Conservation (phyloP, 2,113 vertebrate species). For the Scolopax mira region DNA sequence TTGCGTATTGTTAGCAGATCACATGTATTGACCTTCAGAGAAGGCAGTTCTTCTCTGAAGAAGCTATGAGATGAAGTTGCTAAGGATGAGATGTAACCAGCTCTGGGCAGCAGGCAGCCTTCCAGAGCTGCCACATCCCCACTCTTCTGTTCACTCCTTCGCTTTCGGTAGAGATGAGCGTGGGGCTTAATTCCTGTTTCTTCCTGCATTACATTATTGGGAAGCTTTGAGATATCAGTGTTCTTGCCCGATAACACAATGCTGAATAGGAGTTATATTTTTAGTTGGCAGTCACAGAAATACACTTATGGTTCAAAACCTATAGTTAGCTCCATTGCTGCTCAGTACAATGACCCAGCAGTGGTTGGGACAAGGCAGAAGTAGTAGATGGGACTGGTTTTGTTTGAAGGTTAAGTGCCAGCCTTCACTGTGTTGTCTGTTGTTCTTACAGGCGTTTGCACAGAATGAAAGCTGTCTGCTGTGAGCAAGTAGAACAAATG, state of each 20-base stretch:
- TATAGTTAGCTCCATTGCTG: not conserved
- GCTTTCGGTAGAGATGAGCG: not conserved
- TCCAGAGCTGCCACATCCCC: not conserved
- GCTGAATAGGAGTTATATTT: not conserved
- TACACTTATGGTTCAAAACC: not conserved
- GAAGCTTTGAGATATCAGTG: not conserved
- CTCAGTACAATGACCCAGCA: not conserved
- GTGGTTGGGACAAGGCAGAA: not conserved
- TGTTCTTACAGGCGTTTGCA: constrained; percentile 74
- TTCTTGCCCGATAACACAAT: not conserved
- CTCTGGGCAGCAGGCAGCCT: not conserved
- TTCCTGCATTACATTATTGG: not conserved
- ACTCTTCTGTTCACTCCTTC: not conserved
- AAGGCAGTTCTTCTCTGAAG: not conserved
- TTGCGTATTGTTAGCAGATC: not conserved
- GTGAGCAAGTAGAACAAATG: constrained; percentile 71
- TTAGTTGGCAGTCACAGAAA: not conserved
- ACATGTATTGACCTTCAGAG: not conserved
- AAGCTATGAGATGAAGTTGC: not conserved
- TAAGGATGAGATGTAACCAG: not conserved
- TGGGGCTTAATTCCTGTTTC: not conserved
- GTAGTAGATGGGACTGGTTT: not conserved
- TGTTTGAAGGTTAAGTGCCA: constrained; percentile 9
- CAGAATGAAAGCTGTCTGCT: constrained; percentile 76
- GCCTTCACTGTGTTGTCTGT: not conserved